A percentile compares a stretch with the other conserved stretches of the same genome.
These are phyloP conservation scores for Mungos mungo DNA, from an alignment of 2,113 vertebrate species.

Conservation along the genomic window DNA sequence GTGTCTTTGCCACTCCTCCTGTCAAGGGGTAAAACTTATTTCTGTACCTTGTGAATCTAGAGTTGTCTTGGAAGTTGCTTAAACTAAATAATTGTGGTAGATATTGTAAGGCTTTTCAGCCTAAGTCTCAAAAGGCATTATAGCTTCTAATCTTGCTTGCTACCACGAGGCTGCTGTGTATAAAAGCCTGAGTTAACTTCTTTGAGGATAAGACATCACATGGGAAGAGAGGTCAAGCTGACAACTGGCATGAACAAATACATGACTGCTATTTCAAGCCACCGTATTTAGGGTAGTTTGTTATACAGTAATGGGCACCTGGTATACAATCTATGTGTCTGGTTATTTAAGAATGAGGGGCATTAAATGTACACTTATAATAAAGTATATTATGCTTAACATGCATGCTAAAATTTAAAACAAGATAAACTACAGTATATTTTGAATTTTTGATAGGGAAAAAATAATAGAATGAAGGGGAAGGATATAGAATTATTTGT, in stretches of 20 bases:
- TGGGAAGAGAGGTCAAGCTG: background rate
- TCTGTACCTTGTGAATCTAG: background rate
- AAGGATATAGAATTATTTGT: background rate
- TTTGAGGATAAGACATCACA: background rate
- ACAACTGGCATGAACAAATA: background rate
- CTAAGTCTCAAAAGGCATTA: background rate
- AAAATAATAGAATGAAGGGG: background rate
- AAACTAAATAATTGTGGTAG: background rate
- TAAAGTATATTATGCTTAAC: background rate
- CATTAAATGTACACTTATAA: background rate
- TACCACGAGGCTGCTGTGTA: background rate
- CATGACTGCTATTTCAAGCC: background rate
- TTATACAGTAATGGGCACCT: background rate
- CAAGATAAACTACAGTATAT: background rate
- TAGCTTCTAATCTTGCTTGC: background rate
- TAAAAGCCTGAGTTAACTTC: background rate
- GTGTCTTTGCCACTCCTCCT: background rate
- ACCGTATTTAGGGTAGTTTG: background rate
- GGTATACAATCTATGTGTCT: background rate
- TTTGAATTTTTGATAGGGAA: background rate
- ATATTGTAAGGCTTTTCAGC: background rate
- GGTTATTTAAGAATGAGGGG: background rate
- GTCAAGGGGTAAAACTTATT: background rate
- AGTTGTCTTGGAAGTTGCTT: background rate
- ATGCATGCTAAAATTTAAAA: background rate